Evolutionary conservation across 2,888 invertebrate genomes (phyloP), one percentile per base, ranked within the genome.

Genomic region (Neoascia interrupta): DNA sequence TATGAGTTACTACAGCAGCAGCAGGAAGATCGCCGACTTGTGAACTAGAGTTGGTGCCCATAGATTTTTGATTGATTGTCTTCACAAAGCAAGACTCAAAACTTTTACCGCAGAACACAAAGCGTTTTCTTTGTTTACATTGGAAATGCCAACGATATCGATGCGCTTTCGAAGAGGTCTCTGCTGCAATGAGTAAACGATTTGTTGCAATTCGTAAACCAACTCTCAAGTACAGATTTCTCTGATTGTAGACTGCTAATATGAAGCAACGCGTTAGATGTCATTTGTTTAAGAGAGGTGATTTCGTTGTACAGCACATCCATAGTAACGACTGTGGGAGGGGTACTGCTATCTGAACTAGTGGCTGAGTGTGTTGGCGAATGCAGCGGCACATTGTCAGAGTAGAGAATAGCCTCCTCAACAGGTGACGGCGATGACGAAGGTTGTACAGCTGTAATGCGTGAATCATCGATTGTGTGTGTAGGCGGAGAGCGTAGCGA

Each of bases 271-370:
- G 41, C 41, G 3, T 41, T 41, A n/a, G 41, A 18, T 3, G 18
- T 41, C 19, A 41, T 19, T 4, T 5, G 41, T 5, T 34, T 51
- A 6, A 51, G 19, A 36, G 51, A 15, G 11, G 10, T 21, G 3
- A 51, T 51, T 13, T 51, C 36, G 6, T 21, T 18, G 21, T 51
- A 51, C n/a, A 36, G 8, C 51, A 51, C 19, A 19, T 51, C 36
- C 34, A 19, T 18, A 5, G 41, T 19, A 5, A 41, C 19, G 19
- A 41, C 41, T 41, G 41, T 5, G 41, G 41, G 41, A 19, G 41
- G 18, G 8, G 34, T 51, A 6, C 3, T 37, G 18, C 23, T 53
- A 11, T n/a, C 11, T 11, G 4, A n/a, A 21, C 1, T 16, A 5
- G 15, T 47, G 47, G 28, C 15, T 47, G 47, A 28, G n/a, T n/a